A percentile compares a stretch with the other conserved stretches of the same genome.
These are phyloP conservation scores for Paedocypris sp. DNA, from an alignment of 2,113 vertebrate species.

Conservation along the genomic window DNA sequence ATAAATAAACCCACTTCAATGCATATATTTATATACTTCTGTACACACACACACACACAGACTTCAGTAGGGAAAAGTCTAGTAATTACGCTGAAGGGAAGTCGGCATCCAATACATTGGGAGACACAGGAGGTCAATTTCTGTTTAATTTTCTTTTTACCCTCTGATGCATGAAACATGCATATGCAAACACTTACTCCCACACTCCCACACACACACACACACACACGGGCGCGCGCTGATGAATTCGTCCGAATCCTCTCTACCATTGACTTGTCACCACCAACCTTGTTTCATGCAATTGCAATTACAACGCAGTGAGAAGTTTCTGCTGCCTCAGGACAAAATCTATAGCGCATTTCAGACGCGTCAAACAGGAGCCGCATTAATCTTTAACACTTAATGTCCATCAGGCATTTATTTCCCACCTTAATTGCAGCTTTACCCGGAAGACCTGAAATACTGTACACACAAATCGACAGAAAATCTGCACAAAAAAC, in stretches of 20 bases:
- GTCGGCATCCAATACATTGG: conserved; percentile 81
- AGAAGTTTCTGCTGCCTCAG: conserved; percentile 17
- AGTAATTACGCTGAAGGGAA: conserved; percentile 77
- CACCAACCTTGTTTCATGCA: not conserved
- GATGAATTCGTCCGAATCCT: conserved; percentile 16
- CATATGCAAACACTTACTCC: conserved; percentile 11
- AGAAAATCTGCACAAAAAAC: too few relatives aligned
- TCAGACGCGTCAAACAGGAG: not conserved
- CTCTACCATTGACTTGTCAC: conserved; percentile 15
- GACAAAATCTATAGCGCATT: conserved; percentile 15
- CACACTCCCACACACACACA: conserved; percentile 7
- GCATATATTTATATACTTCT: conserved; percentile 30
- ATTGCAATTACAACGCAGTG: conserved; percentile 18
- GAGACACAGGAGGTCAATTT: conserved; percentile 80
- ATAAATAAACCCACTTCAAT: conserved; percentile 55
- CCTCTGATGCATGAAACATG: conserved; percentile 75
- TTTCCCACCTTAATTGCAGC: not conserved
- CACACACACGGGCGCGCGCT: not conserved
- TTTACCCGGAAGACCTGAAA: not conserved
- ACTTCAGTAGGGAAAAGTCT: conserved; percentile 64
- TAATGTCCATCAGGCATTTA: not conserved
- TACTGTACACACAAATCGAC: too few relatives aligned
- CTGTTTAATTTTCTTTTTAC: conserved; percentile 86
- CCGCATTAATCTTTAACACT: not conserved
- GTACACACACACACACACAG: conserved; percentile 23